A percentile compares a stretch with the other conserved stretches of the same genome.
phyloP scores from a whole-genome alignment of 2,113 vertebrate genomes.

The Cyphomyrus plagiostoma region DNA sequence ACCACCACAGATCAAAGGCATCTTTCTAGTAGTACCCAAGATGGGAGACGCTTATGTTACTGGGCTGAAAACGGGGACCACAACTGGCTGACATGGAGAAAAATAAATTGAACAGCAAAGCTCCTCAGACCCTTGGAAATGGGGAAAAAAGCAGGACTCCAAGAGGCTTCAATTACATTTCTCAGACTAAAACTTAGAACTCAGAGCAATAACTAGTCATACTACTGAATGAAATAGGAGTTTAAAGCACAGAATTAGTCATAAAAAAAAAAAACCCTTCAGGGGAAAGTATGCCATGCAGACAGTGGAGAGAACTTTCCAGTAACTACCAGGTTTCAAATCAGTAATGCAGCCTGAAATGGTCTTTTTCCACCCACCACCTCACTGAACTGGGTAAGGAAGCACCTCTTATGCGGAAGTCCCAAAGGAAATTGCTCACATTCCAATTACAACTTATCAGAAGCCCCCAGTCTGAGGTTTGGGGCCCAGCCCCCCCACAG shows the following conservation, averaged over 20 bases:
- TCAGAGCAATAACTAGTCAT: not conserved
- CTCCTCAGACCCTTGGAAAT: not conserved
- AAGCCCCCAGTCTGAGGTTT: conserved; percentile 14
- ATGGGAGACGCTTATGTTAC: not conserved
- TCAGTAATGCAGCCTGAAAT: not conserved
- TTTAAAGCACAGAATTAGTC: not conserved
- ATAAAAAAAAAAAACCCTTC: not conserved
- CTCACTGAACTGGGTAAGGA: not conserved
- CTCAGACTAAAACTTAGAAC: not conserved
- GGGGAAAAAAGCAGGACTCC: not conserved
- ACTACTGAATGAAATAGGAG: not conserved
- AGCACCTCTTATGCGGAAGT: conserved; percentile 39
- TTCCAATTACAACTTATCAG: conserved; percentile 51
- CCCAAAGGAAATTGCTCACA: conserved; percentile 52
- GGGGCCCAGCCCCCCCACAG: not conserved
- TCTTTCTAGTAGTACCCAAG: conserved; percentile 27
- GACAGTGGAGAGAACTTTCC: not conserved
- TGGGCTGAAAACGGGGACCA: not conserved
- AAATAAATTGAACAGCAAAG: not conserved
- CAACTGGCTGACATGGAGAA: not conserved
- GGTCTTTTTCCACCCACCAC: not conserved
- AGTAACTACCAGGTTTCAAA: not conserved
- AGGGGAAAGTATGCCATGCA: not conserved
- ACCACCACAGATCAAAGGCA: conserved; percentile 18
- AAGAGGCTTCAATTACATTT: not conserved